These are phyloP conservation scores for Anoplophora glabripennis DNA, from an alignment of 1,140 invertebrate species.

Conservation along the genomic window DNA sequence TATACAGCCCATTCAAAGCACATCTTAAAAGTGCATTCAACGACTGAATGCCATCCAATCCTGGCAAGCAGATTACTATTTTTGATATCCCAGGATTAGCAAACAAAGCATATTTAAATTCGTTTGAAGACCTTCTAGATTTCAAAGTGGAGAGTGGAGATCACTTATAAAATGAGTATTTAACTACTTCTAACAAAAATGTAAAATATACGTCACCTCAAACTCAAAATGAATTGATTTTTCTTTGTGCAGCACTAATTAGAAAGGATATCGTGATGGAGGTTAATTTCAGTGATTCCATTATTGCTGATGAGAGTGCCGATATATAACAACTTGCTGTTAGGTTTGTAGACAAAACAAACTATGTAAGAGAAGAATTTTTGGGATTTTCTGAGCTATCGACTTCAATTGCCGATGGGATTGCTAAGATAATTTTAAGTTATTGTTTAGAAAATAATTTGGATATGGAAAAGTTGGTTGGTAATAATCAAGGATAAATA, in stretches of 20 bases:
- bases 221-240: slow-evolving; percentile 20
- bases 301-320: slow-evolving; percentile 38
- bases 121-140: slow-evolving; percentile 12
- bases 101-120: too few relatives aligned
- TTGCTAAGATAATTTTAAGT: slow-evolving; percentile 21
- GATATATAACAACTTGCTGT: slow-evolving; percentile 39
- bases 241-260: slow-evolving; percentile 6
- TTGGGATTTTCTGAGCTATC: slow-evolving; percentile 33
- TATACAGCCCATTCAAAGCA: too few relatives aligned
- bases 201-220: slow-evolving; percentile 11
- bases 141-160: slow-evolving; percentile 15
- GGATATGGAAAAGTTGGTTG: slow-evolving; percentile 2
- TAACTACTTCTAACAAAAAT: slow-evolving; percentile 10
- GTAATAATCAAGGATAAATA: slow-evolving; percentile 34
- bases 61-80: too few relatives aligned
- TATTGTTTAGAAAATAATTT: not conserved
- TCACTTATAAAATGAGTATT: not conserved
- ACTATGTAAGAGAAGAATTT: slow-evolving; percentile 35
- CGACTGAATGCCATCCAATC: too few relatives aligned
- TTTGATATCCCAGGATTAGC: too few relatives aligned
- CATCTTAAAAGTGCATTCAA: too few relatives aligned
- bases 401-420: slow-evolving; percentile 18
- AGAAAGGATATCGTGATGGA: slow-evolving; percentile 3
- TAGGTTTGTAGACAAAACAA: slow-evolving; percentile 12
- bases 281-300: slow-evolving; percentile 15